Base-by-base conservation (phyloP, 2,888 invertebrate genomes). In the Dermolepida albohirtum region DNA sequence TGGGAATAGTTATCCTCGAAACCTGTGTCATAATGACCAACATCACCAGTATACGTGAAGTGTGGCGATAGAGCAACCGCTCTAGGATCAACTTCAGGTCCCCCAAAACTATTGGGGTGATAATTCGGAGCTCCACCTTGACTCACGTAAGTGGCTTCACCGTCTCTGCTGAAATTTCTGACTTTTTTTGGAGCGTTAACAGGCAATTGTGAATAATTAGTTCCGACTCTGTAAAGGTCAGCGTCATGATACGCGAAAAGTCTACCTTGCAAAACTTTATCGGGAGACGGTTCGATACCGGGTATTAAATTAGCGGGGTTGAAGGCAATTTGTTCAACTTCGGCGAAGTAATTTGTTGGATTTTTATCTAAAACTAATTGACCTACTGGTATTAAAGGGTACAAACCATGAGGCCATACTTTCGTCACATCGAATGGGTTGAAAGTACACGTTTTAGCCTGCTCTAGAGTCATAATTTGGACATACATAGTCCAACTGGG, bases 391-490 rank as follows among this genome's bases (percentile, higher is more conserved):
- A 96, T 92, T 71, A 97, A 85, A 1, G 97, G 97, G 82, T 86
- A 97, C 2, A 96, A 94, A 11, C 85, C 84, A 72, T 97, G 95
- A 0, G 95, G 89, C 97, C 97, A 97, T 5, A 96, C 85, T 86
- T 97, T 97, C 0, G 97, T 96, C 67, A 96, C 82, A 82, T 98
- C 97, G 82, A 98, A 97, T 16, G 97, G 96, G 86, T 97, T 96
- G 83, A 90, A 95, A 73, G 87, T 87, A 80, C 86, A 89, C 41
- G 85, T 89, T 75, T 93, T 92, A 0, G 94, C 96, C 83, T 98
- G 90, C 68, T 91, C 90, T 78, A 89, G 90, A 0, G 95, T 95
- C 97, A 98, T 97, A 7, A 83, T 89, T 84, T 96, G 95, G 70
- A 97, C 89, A 77, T 88, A 91, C 66, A 95, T 82, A 1, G 91